Conservation (phyloP, 2,888 invertebrate genomes). For the Lysandra bellargus region DNA sequence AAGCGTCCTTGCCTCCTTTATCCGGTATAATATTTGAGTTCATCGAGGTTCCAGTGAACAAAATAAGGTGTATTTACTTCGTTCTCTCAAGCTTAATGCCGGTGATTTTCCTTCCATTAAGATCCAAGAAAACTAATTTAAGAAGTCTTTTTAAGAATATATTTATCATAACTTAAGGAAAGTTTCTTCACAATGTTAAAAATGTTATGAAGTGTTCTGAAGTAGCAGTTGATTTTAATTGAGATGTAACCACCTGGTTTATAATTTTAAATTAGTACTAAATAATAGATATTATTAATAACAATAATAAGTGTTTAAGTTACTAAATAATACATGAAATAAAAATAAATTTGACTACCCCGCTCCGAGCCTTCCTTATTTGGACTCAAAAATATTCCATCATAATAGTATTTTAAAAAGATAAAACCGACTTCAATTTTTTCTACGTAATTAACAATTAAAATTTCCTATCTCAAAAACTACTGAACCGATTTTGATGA, state of each 20-base stretch:
- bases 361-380: no score
- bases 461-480: no score
- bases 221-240: background rate
- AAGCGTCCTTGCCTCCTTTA: no score
- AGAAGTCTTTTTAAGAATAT: constrained; percentile 33
- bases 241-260: constrained; percentile 10
- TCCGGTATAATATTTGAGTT: background rate
- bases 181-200: constrained; percentile 7
- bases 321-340: no score
- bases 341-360: no score
- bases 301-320: no score
- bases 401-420: no score
- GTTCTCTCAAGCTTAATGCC: background rate
- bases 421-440: no score
- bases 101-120: constrained; percentile 30
- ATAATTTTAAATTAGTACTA: background rate
- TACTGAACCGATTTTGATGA: no score
- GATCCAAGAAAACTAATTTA: constrained; percentile 32
- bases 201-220: background rate
- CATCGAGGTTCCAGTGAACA: background rate
- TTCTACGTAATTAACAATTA: no score
- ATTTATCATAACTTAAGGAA: constrained; percentile 30
- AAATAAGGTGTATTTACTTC: constrained; percentile 2
- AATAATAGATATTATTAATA: no score
- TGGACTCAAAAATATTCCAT: no score